Percentiles rank a stretch among this genome's conserved stretches.
Evolutionary conservation across 2,113 vertebrate genomes (phyloP).

Genomic region (Nerophis ophidion): DNA sequence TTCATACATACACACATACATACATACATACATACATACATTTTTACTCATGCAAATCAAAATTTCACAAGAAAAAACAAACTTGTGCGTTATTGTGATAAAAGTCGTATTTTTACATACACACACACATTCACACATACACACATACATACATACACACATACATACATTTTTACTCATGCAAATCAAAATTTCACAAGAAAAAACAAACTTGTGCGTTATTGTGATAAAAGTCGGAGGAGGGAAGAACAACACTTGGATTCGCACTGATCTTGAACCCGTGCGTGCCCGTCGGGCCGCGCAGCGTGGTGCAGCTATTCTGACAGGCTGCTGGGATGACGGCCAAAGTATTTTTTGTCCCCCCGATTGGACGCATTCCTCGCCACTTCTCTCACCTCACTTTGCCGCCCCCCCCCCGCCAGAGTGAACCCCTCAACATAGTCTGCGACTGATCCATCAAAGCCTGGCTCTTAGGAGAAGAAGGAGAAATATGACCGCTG

Average conservation of each 20-base stretch:
- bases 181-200: no score
- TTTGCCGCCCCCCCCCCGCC: constrained; percentile 26
- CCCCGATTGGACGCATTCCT: constrained; percentile 61
- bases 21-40: no score
- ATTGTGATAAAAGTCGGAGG: no score
- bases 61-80: no score
- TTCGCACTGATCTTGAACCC: constrained; percentile 72
- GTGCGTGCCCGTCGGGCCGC: constrained; percentile 65
- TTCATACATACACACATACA: no score
- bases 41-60: no score
- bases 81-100: no score
- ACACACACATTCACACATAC: no score
- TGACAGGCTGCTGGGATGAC: constrained; percentile 52
- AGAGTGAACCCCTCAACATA: constrained; percentile 21
- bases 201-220: no score
- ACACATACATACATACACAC: no score
- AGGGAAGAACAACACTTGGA: constrained; percentile 76
- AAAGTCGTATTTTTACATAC: no score
- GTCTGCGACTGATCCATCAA: constrained; percentile 45
- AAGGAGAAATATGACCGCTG: constrained; percentile 33
- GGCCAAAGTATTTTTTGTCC: constrained; percentile 50
- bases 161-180: no score
- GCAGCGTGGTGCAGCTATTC: constrained; percentile 71
- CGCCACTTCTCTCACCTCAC: constrained; percentile 40
- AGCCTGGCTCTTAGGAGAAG: constrained; percentile 18